phyloP scores from a whole-genome alignment of 37 sponge, comb jelly and placozoan genomes.

The Oscarella lobularis region DNA sequence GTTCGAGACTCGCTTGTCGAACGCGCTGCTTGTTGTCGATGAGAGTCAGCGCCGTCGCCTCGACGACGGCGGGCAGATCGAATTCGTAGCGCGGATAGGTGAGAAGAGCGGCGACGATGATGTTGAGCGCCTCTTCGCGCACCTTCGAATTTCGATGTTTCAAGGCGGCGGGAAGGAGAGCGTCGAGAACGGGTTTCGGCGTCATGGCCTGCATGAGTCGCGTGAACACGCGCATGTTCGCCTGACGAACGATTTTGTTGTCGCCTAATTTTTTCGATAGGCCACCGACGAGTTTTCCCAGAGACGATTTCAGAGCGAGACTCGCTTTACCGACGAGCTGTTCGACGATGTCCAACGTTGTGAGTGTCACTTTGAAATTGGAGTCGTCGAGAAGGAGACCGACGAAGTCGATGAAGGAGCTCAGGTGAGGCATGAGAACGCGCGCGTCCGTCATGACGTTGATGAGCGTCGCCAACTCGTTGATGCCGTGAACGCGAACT shows the following conservation, averaged over 20 bases:
- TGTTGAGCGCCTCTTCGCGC: conserved; percentile 63
- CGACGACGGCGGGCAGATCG: conserved; percentile 21
- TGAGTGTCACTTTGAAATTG: conserved; percentile 51
- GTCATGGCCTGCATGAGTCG: conserved; percentile 29
- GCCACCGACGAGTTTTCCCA: conserved; percentile 6
- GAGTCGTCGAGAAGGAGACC: conserved; percentile 31
- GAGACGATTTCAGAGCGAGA: background rate
- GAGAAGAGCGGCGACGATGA: conserved; percentile 48
- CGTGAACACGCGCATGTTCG: conserved; percentile 34
- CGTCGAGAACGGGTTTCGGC: conserved; percentile 31
- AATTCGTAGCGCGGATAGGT: conserved; percentile 33
- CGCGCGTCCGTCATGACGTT: background rate
- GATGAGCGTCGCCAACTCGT: background rate
- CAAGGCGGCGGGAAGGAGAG: conserved; percentile 24
- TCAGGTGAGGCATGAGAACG: conserved; percentile 10
- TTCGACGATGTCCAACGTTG: conserved; percentile 37
- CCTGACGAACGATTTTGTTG: conserved; percentile 35
- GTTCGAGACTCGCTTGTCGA: conserved; percentile 65
- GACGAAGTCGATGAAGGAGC: conserved; percentile 15
- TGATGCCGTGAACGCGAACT: background rate
- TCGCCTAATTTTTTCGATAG: conserved; percentile 39
- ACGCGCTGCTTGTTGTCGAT: conserved; percentile 47
- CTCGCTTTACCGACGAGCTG: conserved; percentile 4
- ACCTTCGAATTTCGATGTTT: conserved; percentile 29
- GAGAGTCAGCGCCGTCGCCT: conserved; percentile 29